Percentiles rank a stretch among this genome's conserved stretches.
phyloP scores from a whole-genome alignment of 2,113 vertebrate genomes.

The Polypterus bichir region DNA sequence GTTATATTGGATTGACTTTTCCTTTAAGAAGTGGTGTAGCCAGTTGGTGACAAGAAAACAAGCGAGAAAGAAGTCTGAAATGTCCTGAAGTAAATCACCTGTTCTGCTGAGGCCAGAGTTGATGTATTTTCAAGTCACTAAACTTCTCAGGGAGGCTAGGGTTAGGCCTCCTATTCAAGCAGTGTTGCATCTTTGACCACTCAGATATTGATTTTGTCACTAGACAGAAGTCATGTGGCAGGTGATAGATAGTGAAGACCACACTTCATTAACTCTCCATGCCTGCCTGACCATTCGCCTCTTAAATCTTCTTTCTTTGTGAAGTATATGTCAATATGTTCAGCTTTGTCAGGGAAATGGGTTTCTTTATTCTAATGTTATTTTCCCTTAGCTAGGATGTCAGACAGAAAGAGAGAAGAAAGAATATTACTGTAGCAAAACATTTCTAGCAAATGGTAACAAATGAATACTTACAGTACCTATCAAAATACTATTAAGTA shows the following conservation, averaged over 20 bases:
- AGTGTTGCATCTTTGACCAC: constrained; percentile 36
- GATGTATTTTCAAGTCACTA: constrained; percentile 21
- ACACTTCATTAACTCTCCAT: constrained; percentile 38
- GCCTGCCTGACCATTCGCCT: constrained; percentile 17
- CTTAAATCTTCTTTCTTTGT: constrained; percentile 31
- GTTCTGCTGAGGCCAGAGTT: too few relatives aligned
- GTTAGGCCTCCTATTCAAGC: constrained; percentile 30
- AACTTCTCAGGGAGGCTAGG: constrained; percentile 30
- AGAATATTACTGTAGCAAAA: not conserved
- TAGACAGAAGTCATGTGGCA: constrained; percentile 31
- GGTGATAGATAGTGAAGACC: constrained; percentile 38
- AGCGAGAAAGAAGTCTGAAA: too few relatives aligned
- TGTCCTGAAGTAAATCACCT: too few relatives aligned
- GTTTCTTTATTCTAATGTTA: constrained; percentile 14
- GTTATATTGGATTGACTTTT: too few relatives aligned
- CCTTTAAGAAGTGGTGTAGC: too few relatives aligned
- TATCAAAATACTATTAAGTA: too few relatives aligned
- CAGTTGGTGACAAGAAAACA: too few relatives aligned
- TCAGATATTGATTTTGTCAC: constrained; percentile 39
- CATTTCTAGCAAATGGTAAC: too few relatives aligned
- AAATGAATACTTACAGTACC: too few relatives aligned
- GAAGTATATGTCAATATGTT: constrained; percentile 9
- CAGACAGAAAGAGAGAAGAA: not conserved
- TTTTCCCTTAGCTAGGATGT: constrained; percentile 13
- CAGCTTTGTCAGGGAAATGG: constrained; percentile 17